Base-by-base conservation (phyloP, 2,113 vertebrate species). In the Bos javanicus region DNA sequence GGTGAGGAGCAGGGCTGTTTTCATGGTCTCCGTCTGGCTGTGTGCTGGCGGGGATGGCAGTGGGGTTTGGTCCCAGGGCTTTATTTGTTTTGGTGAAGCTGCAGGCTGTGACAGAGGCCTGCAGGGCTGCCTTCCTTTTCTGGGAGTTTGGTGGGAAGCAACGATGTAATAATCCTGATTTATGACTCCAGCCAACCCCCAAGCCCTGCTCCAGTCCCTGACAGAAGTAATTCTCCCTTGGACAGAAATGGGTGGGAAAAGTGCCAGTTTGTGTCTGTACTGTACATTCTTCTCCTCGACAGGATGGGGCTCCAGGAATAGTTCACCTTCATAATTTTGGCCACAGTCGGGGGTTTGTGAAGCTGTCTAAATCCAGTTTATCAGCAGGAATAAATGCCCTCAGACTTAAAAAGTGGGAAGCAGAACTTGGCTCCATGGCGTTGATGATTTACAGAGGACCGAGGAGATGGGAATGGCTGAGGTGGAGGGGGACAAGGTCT, bases 351-450 rank as follows among this genome's bases (percentile, higher is more conserved):
- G 62, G 50, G 85, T 81, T 96, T 74, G 78, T 0, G 7, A 78
- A 93, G 74, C 91, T 97, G 96, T 95, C 93, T 97, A 91, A 94
- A 96, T 95, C 78, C 82, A 93, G 97, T 94, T 97, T 97, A 98
- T 98, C 95, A 95, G 91, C 71, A 87, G 93, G 67, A 95, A 96
- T 91, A 84, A 96, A 91, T 97, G 91, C 95, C 89, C 95, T 92
- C 81, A 56, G 95, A 93, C 91, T 95, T 93, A 86, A 95, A 92
- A 91, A 94, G 90, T 59, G 94, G 91, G 84, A 96, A 98, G 91
- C 91, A 93, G 88, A 95, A 96, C 96, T 96, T 97, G 94, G 90
- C 92, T 98, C 71, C 2, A 0, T 52, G 43, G 87, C n/a, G 8
- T 54, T 74, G 89, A 36, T 98, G 96, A 97, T 98, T 97, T 95